Conservation (phyloP, 2,113 vertebrate genomes). For the Theristicus caerulescens region DNA sequence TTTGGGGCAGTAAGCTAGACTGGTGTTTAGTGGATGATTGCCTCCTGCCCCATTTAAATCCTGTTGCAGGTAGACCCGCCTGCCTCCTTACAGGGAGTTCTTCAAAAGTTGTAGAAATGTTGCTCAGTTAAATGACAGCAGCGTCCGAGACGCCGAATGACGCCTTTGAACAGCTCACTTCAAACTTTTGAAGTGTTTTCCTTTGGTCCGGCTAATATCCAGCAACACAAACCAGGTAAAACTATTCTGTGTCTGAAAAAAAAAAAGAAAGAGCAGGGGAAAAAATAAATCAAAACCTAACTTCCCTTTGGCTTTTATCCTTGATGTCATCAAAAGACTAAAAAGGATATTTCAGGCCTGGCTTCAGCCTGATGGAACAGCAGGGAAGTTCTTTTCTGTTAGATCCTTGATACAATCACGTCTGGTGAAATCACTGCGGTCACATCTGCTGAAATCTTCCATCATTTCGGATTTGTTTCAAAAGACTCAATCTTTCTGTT, state of each 20-base stretch:
- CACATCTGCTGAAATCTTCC: constrained; percentile 64
- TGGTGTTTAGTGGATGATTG: neutral
- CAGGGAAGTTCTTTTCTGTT: constrained; percentile 68
- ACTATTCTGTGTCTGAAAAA: neutral
- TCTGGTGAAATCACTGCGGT: constrained; percentile 55
- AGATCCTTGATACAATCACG: constrained; percentile 54
- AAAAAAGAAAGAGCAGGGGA: neutral
- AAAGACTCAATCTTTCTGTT: constrained; percentile 49
- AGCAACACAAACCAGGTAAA: constrained; percentile 46
- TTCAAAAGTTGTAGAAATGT: neutral
- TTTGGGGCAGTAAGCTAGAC: neutral
- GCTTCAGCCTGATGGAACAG: constrained; percentile 51
- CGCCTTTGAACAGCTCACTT: neutral
- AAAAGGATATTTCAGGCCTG: constrained; percentile 57
- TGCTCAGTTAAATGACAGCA: neutral
- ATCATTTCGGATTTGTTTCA: constrained; percentile 62
- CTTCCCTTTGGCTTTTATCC: constrained; percentile 63
- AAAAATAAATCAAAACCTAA: constrained; percentile 56
- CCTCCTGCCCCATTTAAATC: neutral
- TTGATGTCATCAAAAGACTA: constrained; percentile 57
- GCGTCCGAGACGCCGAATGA: neutral
- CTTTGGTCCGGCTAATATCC: constrained; percentile 22
- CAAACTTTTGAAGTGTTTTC: constrained; percentile 23
- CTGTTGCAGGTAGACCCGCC: neutral
- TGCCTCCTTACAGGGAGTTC: neutral